Conservation (phyloP, 37 sponge, comb jelly and placozoan species). For the Mnemiopsis leidyi region DNA sequence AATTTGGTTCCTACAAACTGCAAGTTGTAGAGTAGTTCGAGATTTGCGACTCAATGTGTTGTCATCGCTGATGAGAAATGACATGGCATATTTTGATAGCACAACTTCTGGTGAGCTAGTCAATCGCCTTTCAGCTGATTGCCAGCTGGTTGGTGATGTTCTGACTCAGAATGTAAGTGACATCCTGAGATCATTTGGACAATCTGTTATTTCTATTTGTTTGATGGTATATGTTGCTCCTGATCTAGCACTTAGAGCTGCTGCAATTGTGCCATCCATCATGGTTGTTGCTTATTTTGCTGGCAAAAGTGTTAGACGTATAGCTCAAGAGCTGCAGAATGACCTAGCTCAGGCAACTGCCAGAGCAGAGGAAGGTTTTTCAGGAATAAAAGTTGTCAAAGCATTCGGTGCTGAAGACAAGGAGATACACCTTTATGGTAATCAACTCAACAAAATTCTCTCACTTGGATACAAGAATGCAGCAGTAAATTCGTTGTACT, state of each 20-base stretch:
- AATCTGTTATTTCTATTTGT: conserved; percentile 22
- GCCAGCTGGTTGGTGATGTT: conserved; percentile 66
- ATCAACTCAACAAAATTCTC: background rate
- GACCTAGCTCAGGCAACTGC: conserved; percentile 39
- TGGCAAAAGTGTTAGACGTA: background rate
- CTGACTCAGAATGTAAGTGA: conserved; percentile 67
- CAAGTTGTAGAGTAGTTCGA: conserved; percentile 63
- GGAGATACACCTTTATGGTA: background rate
- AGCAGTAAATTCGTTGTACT: conserved; percentile 45
- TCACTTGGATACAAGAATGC: conserved; percentile 28
- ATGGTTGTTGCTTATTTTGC: conserved; percentile 49
- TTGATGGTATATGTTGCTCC: conserved; percentile 68
- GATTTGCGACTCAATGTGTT: conserved; percentile 40
- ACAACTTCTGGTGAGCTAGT: conserved; percentile 51
- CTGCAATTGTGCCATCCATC: conserved; percentile 43
- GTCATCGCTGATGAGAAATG: background rate
- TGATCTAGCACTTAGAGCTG: conserved; percentile 53
- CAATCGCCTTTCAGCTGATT: conserved; percentile 35
- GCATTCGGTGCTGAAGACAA: conserved; percentile 59
- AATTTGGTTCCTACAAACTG: conserved; percentile 66
- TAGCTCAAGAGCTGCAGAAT: conserved; percentile 11
- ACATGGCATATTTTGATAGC: conserved; percentile 52
- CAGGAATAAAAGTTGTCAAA: conserved; percentile 65
- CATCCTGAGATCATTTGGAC: conserved; percentile 66
- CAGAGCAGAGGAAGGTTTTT: conserved; percentile 57